Evolutionary conservation across 2,113 vertebrate genomes (phyloP).

Genomic region (Xenopus borealis): DNA sequence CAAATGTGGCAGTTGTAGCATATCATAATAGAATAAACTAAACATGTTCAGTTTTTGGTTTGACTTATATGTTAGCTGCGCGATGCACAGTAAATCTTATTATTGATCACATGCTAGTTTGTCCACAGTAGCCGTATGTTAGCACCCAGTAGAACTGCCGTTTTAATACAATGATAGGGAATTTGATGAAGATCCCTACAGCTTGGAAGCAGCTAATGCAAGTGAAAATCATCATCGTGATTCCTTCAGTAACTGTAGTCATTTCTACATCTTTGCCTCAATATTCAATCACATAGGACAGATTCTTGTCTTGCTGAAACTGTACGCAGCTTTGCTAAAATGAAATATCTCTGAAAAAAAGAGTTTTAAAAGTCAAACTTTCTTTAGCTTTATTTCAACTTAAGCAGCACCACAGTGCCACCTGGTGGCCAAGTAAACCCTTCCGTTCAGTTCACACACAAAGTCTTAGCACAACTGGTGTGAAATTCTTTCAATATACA

Average conservation of each 20-base stretch:
- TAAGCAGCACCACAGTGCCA: slow-evolving; percentile 24
- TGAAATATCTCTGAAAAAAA: slow-evolving; percentile 11
- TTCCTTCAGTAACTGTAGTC: neutral
- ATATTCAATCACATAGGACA: slow-evolving; percentile 15
- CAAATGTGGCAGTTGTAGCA: too few relatives aligned
- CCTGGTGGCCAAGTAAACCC: neutral
- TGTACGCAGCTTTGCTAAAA: neutral
- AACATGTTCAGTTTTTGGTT: too few relatives aligned
- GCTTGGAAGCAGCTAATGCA: slow-evolving; percentile 1
- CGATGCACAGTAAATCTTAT: too few relatives aligned
- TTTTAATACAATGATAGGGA: slow-evolving; percentile 1
- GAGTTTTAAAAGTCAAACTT: slow-evolving; percentile 18
- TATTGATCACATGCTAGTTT: too few relatives aligned
- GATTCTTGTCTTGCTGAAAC: slow-evolving; percentile 14
- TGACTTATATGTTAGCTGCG: too few relatives aligned
- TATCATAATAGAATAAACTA: too few relatives aligned
- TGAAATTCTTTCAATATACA: too few relatives aligned
- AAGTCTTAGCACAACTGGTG: too few relatives aligned
- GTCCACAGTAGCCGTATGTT: neutral
- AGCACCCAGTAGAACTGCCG: neutral
- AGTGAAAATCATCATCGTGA: neutral
- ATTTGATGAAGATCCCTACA: neutral
- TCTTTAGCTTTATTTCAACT: neutral
- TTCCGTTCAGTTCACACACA: too few relatives aligned
- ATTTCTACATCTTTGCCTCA: slow-evolving; percentile 1